Conservation (phyloP, 2,888 invertebrate species). For the Idaea dimidiata region DNA sequence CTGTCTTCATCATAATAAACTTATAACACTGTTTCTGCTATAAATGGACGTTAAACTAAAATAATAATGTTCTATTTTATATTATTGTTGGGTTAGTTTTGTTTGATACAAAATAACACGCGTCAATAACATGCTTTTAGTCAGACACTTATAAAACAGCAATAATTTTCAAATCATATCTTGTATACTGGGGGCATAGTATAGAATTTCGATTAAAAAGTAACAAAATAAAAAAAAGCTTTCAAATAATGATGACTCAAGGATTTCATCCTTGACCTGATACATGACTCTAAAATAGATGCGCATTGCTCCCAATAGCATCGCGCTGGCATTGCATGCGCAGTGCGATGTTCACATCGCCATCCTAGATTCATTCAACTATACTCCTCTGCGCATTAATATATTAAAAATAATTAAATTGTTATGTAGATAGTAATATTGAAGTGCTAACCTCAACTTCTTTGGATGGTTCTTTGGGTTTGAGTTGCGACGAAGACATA, state of each 20-base stretch:
- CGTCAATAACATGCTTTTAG: neutral
- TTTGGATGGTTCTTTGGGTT: slow-evolving; percentile 62
- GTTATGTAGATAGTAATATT: slow-evolving; percentile 12
- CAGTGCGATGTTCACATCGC: slow-evolving; percentile 29
- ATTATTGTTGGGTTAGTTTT: neutral
- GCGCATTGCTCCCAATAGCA: slow-evolving; percentile 67
- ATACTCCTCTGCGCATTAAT: slow-evolving; percentile 1
- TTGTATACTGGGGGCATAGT: neutral
- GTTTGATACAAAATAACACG: neutral
- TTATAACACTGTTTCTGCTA: slow-evolving; percentile 43
- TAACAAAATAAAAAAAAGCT: neutral
- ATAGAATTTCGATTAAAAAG: neutral
- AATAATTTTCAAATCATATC: neutral
- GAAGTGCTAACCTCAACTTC: slow-evolving; percentile 75
- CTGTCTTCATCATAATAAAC: slow-evolving; percentile 40
- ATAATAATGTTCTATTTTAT: neutral
- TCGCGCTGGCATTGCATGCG: slow-evolving; percentile 59
- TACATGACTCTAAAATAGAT: slow-evolving; percentile 72
- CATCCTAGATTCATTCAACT: slow-evolving; percentile 25
- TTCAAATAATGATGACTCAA: slow-evolving; percentile 29
- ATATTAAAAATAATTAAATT: slow-evolving; percentile 7
- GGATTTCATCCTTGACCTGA: slow-evolving; percentile 72
- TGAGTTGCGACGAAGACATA: slow-evolving; percentile 52
- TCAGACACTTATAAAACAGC: neutral
- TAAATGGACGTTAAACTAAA: slow-evolving; percentile 17